A percentile compares a stretch with the other conserved stretches of the same genome.
These are phyloP conservation scores for Gordius sp. DNA, from an alignment of 2,888 invertebrate species.

Conservation along the genomic window DNA sequence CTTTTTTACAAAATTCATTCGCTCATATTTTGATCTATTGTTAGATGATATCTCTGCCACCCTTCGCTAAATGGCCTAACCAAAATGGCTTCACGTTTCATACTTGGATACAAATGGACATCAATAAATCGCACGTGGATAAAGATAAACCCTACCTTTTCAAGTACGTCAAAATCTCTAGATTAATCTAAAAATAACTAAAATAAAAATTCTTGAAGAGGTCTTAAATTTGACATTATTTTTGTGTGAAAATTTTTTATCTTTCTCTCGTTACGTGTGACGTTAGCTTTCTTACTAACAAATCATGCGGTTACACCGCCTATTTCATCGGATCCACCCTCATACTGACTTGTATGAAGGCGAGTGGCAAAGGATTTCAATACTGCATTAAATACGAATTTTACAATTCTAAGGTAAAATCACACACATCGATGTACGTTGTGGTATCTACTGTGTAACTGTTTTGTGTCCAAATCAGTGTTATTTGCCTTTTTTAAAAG, in stretches of 20 bases:
- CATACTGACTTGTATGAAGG: conserved; percentile 9
- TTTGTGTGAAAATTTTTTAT: too few relatives aligned
- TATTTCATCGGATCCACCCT: not conserved
- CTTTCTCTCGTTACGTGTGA: too few relatives aligned
- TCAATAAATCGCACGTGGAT: conserved; percentile 79
- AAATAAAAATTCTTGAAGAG: too few relatives aligned
- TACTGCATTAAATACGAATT: conserved; percentile 99
- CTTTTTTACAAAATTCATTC: not conserved
- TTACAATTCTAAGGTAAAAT: too few relatives aligned
- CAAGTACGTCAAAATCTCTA: too few relatives aligned
- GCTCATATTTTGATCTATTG: conserved; percentile 25
- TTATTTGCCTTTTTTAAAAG: too few relatives aligned
- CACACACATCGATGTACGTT: too few relatives aligned
- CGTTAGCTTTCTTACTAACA: not conserved
- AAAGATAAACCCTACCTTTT: conserved; percentile 91
- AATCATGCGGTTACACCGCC: not conserved
- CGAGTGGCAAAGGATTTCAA: conserved; percentile 57
- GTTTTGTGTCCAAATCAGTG: too few relatives aligned
- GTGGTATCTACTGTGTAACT: too few relatives aligned
- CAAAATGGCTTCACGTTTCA: conserved; percentile 98
- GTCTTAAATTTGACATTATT: too few relatives aligned
- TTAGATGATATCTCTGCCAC: conserved; percentile 82
- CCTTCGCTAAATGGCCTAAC: conserved; percentile 89
- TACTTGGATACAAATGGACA: conserved; percentile 92
- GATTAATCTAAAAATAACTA: too few relatives aligned